Evolutionary conservation across 2,797 vertebrate genomes (phyloP), one percentile per base, ranked within the genome.

Genomic region (Micropoecilia bifurca): DNA sequence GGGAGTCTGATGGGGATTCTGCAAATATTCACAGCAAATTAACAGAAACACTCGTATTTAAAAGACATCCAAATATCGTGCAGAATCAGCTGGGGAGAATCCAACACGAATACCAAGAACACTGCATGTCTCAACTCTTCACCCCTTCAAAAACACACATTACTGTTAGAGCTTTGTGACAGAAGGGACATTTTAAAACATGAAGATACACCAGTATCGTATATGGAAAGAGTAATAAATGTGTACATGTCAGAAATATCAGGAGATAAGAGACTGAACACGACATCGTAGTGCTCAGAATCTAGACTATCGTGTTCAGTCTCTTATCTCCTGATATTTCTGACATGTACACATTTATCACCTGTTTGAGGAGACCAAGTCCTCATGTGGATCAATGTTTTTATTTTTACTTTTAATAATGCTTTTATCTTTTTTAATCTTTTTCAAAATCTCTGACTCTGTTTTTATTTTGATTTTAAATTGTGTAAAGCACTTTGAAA

Each of bases 1-100:
- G 3, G 47, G 4, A 76, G 95, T 93, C 59, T 96, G 95, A 80
- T 98, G 95, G 28, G 96, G 96, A 33, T 93, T 93, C 96, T 97
- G 86, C 45, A 94, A 91, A 88, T 3, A 75, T 10, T 10, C 30
- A 83, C 73, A 86, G 48, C 0, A 89, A 48, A 88, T 36, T 28
- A 14, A 30, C 3, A 55, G n/a, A 55, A 25, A 5, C 77, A 66
- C 20, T 78, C 8, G 76, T 71, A 5, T 22, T 50, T 25, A 2
- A 0, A 14, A 8, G 16, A 68, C 6, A 50, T 20, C 43, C 18
- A 25, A 61, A 74, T 33, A 71, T 73, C 77, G 46, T 10, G 46
- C 61, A 10, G 30, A 4, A 13, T 59, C 55, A 55, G 39, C 7
- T 25, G 5, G 6, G 22, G 41, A 41, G 45, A 76, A 75, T 6